Evolutionary conservation across 2,113 vertebrate genomes (phyloP).

Genomic region (Cygnus buccinator): DNA sequence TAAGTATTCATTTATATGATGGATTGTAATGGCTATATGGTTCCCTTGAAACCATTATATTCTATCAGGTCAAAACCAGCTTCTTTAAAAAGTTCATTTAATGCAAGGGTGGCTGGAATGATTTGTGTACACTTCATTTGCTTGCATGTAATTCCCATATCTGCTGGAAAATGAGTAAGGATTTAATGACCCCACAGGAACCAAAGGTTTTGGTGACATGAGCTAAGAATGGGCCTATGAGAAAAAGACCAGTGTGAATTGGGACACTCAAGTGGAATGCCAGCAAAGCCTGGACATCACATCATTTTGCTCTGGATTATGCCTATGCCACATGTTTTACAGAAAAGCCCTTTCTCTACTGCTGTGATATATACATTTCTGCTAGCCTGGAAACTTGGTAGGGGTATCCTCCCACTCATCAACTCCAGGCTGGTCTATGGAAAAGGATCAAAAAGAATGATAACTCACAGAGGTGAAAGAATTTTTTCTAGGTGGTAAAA

Average conservation of each 20-base stretch:
- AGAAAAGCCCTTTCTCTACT: neutral
- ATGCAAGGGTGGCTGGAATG: conserved; percentile 55
- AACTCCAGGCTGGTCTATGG: neutral
- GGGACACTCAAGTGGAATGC: conserved; percentile 26
- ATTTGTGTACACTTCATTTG: conserved; percentile 16
- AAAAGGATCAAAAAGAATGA: neutral
- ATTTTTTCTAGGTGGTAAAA: neutral
- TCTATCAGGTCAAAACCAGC: conserved; percentile 74
- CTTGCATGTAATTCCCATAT: conserved; percentile 26
- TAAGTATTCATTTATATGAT: conserved; percentile 78
- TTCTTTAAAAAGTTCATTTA: conserved; percentile 54
- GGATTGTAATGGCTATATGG: conserved; percentile 74
- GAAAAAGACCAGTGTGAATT: conserved; percentile 34
- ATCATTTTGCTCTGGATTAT: conserved; percentile 23
- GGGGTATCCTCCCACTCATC: neutral
- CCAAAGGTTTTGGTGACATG: conserved; percentile 24
- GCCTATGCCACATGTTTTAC: conserved; percentile 35
- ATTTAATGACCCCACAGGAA: conserved; percentile 24
- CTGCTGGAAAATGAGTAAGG: conserved; percentile 10
- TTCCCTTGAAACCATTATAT: conserved; percentile 77
- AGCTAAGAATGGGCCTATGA: conserved; percentile 10
- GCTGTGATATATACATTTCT: neutral
- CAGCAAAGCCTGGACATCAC: conserved; percentile 40
- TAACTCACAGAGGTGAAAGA: neutral
- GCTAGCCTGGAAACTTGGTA: neutral